A percentile compares a stretch with the other conserved stretches of the same genome.
phyloP scores from a whole-genome alignment of 2,888 invertebrate genomes.

The Scelioninae gen. 2 region DNA sequence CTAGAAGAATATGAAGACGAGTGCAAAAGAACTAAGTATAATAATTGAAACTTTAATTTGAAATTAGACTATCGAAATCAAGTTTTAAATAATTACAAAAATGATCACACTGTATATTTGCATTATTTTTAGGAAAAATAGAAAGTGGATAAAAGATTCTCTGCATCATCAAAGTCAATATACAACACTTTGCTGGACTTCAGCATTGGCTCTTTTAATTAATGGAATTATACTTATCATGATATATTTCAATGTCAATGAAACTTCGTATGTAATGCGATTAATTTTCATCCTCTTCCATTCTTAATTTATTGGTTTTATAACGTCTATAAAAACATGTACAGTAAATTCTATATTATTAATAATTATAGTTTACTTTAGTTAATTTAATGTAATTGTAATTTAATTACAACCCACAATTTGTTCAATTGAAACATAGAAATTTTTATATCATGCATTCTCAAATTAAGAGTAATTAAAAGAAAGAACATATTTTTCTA shows the following conservation, averaged over 20 bases:
- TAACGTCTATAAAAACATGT: too few species aligned
- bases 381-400: too few species aligned
- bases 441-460: too few species aligned
- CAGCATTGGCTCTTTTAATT: slow-evolving; percentile 78
- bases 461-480: too few species aligned
- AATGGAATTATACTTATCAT: slow-evolving; percentile 75
- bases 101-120: background rate
- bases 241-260: slow-evolving; percentile 57
- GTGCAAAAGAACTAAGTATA: slow-evolving; percentile 77
- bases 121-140: slow-evolving; percentile 74
- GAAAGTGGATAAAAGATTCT: slow-evolving; percentile 77
- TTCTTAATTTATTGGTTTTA: too few species aligned
- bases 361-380: too few species aligned
- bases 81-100: slow-evolving; percentile 58
- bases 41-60: too few species aligned
- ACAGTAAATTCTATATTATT: too few species aligned
- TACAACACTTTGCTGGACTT: slow-evolving; percentile 82
- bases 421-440: too few species aligned
- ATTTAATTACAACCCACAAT: too few species aligned
- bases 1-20: slow-evolving; percentile 81
- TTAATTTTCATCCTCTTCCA: too few species aligned
- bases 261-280: slow-evolving; percentile 56
- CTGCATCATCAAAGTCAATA: slow-evolving; percentile 78
- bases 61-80: background rate
- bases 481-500: too few species aligned